phyloP scores from a whole-genome alignment of 2,797 vertebrate genomes.

The Epinephelus coioides region DNA sequence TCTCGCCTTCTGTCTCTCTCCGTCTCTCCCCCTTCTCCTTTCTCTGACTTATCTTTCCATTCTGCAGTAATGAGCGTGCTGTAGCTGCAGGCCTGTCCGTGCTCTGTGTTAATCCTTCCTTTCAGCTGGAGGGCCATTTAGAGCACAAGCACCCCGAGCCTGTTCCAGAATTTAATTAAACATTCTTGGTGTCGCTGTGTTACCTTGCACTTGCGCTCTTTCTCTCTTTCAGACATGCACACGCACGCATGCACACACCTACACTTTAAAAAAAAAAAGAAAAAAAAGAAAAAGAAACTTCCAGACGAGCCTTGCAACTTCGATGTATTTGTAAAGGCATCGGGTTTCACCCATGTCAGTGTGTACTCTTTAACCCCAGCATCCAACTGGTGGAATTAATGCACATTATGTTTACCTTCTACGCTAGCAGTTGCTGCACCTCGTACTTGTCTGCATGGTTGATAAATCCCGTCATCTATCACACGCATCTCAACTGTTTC shows the following conservation, averaged over 20 bases:
- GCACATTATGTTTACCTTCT: constrained; percentile 20
- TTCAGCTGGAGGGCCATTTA: constrained; percentile 84
- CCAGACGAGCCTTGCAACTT: constrained; percentile 5
- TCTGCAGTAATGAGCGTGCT: constrained; percentile 80
- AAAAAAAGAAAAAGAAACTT: too few species aligned
- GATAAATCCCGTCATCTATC: constrained; percentile 25
- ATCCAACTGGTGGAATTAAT: constrained; percentile 25
- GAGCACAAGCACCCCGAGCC: constrained; percentile 76
- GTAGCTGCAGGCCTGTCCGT: constrained; percentile 75
- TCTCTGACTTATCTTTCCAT: constrained; percentile 66
- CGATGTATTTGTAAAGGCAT: constrained; percentile 15
- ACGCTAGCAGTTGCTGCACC: background rate
- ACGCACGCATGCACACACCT: constrained; percentile 43
- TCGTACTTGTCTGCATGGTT: constrained; percentile 31
- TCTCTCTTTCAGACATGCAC: constrained; percentile 66
- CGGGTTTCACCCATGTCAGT: constrained; percentile 17
- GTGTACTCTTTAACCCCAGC: constrained; percentile 2
- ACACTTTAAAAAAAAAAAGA: background rate
- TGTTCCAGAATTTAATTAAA: constrained; percentile 86
- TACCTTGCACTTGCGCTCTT: constrained; percentile 62
- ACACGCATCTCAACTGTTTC: constrained; percentile 5
- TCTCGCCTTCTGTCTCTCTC: constrained; percentile 27
- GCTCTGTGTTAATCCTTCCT: constrained; percentile 83
- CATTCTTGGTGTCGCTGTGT: constrained; percentile 80
- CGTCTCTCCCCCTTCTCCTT: constrained; percentile 28